Conservation (phyloP, 2,113 vertebrate species). For the Ceratotherium simum region DNA sequence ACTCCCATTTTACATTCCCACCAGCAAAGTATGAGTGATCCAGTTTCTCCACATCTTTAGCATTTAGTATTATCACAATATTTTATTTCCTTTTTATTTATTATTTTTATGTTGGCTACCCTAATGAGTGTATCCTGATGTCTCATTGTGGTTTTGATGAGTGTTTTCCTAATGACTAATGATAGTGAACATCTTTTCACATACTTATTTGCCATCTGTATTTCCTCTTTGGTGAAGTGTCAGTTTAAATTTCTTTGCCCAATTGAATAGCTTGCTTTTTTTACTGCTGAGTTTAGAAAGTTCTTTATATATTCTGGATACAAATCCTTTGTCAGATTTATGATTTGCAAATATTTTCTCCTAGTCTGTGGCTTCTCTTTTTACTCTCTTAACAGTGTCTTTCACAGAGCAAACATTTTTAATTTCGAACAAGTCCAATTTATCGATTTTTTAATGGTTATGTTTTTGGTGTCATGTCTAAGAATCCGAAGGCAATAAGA, state of each 20-base stretch:
- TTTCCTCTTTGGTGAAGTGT: conserved; percentile 28
- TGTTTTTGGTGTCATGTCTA: not conserved
- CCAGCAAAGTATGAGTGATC: not conserved
- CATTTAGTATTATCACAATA: not conserved
- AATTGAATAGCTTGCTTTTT: not conserved
- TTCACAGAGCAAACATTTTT: not conserved
- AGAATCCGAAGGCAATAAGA: not conserved
- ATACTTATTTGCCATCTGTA: not conserved
- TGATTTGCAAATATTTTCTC: conserved; percentile 32
- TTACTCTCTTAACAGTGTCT: not conserved
- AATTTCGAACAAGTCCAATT: not conserved
- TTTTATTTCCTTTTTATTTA: not conserved
- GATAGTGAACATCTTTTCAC: not conserved
- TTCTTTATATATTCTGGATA: not conserved
- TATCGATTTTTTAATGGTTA: not conserved
- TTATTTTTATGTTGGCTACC: conserved; percentile 7
- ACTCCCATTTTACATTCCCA: not conserved
- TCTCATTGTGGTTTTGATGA: conserved; percentile 5
- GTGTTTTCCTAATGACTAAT: conserved; percentile 38
- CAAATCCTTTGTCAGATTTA: not conserved
- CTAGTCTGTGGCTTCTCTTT: not conserved
- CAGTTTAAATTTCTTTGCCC: not conserved
- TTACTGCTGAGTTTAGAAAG: not conserved
- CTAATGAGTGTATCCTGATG: not conserved
- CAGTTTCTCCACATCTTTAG: not conserved